These are phyloP conservation scores for Amphiprion clarkii DNA, from an alignment of 2,797 vertebrate species.

Conservation along the genomic window DNA sequence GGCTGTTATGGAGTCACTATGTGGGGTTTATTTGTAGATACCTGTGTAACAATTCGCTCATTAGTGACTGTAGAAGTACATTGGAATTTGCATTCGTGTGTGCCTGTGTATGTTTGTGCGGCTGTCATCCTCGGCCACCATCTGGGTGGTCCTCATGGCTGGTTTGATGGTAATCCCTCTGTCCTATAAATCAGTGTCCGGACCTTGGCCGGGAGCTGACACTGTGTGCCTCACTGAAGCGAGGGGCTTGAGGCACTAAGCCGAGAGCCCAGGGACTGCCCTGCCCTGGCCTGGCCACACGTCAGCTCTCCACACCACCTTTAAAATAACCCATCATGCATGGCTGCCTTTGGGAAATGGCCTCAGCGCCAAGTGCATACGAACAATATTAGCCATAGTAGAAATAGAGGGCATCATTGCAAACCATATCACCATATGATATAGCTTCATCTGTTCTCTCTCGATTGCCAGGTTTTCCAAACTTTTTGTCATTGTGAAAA, in stretches of 20 bases:
- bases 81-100: slow-evolving; percentile 42
- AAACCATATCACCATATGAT: slow-evolving; percentile 11
- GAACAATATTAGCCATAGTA: slow-evolving; percentile 26
- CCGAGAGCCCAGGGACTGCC: slow-evolving; percentile 69
- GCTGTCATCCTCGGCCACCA: slow-evolving; percentile 68
- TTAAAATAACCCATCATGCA: slow-evolving; percentile 78
- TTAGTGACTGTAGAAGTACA: slow-evolving; percentile 23
- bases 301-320: slow-evolving; percentile 78
- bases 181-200: slow-evolving; percentile 86
- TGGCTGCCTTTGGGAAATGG: slow-evolving; percentile 65
- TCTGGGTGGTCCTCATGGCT: slow-evolving; percentile 86
- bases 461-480: slow-evolving; percentile 11
- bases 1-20: neutral
- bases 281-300: slow-evolving; percentile 71
- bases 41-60: slow-evolving; percentile 16
- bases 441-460: slow-evolving; percentile 15
- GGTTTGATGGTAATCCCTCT: slow-evolving; percentile 85
- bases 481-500: slow-evolving; percentile 12
- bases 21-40: slow-evolving; percentile 2
- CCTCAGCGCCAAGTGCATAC: slow-evolving; percentile 42
- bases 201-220: slow-evolving; percentile 77
- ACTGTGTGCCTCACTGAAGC: slow-evolving; percentile 79
- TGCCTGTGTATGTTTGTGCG: slow-evolving; percentile 52
- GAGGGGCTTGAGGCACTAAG: slow-evolving; percentile 77
- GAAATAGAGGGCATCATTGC: slow-evolving; percentile 17